These are phyloP conservation scores for Atherinomorus stipes DNA, from an alignment of 2,113 vertebrate genomes.

Conservation along the genomic window DNA sequence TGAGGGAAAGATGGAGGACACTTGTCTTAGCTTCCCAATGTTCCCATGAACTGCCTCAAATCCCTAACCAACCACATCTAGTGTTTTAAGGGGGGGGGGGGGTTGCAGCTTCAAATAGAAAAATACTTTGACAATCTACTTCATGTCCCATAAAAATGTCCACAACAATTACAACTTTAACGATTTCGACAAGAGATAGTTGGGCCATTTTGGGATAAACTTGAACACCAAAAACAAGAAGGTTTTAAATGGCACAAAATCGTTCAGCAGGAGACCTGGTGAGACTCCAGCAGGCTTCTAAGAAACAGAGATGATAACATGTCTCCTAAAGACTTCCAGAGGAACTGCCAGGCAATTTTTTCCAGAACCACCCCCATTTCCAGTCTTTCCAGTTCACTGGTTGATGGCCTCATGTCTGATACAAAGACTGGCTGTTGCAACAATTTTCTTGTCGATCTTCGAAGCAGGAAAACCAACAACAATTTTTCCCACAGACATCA, in stretches of 20 bases:
- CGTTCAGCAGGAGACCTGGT: neutral
- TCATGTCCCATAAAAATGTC: too few species aligned
- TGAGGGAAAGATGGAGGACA: neutral
- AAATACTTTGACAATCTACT: too few species aligned
- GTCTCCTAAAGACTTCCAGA: neutral
- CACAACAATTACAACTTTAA: neutral
- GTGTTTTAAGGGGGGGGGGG: too few species aligned
- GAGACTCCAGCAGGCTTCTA: neutral
- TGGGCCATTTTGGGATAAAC: neutral
- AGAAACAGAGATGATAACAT: neutral
- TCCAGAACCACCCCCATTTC: too few species aligned
- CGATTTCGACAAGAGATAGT: neutral
- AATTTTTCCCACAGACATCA: too few species aligned
- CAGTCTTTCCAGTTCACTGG: too few species aligned
- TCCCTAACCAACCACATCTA: neutral
- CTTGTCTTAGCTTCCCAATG: neutral
- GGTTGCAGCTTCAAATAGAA: neutral
- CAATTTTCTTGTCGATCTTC: too few species aligned
- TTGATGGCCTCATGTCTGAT: too few species aligned
- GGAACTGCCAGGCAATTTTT: neutral
- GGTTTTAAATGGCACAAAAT: neutral
- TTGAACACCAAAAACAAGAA: neutral
- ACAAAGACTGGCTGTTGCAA: too few species aligned
- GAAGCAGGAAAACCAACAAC: too few species aligned
- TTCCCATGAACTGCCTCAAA: neutral